Conservation (phyloP, 2,797 vertebrate genomes). For the Bovichtus diacanthus region DNA sequence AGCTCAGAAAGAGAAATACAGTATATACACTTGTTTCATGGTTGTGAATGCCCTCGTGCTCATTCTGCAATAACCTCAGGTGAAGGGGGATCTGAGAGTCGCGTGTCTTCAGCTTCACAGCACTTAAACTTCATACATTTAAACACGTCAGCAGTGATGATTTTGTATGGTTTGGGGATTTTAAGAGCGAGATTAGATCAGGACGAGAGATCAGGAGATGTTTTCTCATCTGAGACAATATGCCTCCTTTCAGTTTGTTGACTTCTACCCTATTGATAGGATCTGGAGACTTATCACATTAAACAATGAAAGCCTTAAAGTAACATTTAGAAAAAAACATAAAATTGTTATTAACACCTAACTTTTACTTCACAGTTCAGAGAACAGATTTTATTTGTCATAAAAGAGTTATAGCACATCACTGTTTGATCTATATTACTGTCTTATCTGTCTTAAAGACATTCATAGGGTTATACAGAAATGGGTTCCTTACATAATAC, state of each 20-base stretch:
- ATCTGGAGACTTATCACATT: conserved; percentile 11
- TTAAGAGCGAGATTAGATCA: conserved; percentile 12
- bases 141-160: conserved; percentile 32
- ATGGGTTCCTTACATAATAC: not conserved
- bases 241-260: conserved; percentile 2
- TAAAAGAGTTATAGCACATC: conserved; percentile 32
- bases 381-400: conserved; percentile 38
- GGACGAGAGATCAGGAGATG: conserved; percentile 18
- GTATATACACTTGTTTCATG: conserved; percentile 10
- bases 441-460: conserved; percentile 1
- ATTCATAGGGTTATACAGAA: not conserved
- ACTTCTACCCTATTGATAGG: not conserved
- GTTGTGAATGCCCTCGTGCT: not conserved
- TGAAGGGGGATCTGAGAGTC: conserved; percentile 30
- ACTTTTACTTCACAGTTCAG: conserved; percentile 1
- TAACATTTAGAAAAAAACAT: not conserved
- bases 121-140: conserved; percentile 11
- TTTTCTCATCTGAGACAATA: conserved; percentile 24
- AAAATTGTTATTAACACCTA: not conserved
- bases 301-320: not conserved
- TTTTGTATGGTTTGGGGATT: conserved; percentile 15
- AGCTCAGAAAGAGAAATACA: conserved; percentile 16
- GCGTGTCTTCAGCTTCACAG: conserved; percentile 20
- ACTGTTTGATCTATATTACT: conserved; percentile 19
- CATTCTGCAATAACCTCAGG: conserved; percentile 21